phyloP scores from a whole-genome alignment of 2,888 invertebrate genomes.

The Meta bourneti region DNA sequence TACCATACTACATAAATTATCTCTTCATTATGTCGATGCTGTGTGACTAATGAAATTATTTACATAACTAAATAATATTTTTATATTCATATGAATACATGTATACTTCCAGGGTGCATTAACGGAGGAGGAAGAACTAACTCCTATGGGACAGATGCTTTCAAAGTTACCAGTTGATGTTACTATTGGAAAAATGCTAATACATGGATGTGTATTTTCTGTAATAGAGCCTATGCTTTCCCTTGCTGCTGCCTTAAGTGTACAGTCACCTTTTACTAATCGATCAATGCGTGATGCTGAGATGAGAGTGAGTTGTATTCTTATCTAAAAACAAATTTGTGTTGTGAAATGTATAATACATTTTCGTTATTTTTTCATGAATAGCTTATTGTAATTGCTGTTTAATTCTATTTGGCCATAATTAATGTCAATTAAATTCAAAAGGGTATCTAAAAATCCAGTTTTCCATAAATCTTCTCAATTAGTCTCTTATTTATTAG shows the following conservation, averaged over 20 bases:
- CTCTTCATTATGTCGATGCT: neutral
- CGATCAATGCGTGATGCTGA: conserved; percentile 91
- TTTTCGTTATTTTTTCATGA: too few species aligned
- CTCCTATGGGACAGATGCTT: conserved; percentile 91
- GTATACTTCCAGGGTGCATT: conserved; percentile 86
- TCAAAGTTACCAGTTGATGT: conserved; percentile 96
- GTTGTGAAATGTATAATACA: neutral
- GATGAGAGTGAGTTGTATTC: conserved; percentile 85
- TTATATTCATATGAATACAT: neutral
- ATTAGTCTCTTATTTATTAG: too few species aligned
- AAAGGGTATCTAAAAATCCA: neutral
- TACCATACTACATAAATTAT: neutral
- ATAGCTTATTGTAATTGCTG: too few species aligned
- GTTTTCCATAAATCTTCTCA: too few species aligned
- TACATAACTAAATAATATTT: neutral
- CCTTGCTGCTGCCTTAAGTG: conserved; percentile 93
- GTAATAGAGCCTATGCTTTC: conserved; percentile 91
- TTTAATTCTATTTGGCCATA: too few species aligned
- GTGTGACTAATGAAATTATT: neutral
- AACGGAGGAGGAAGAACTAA: conserved; percentile 89
- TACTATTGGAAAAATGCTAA: conserved; percentile 95
- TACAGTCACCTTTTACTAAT: conserved; percentile 95
- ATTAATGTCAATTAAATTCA: neutral
- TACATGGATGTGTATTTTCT: conserved; percentile 93
- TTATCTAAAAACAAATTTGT: neutral